Evolutionary conservation across 2,888 invertebrate genomes (phyloP), one percentile per base, ranked within the genome.

Genomic region (Sabatieria punctata): DNA sequence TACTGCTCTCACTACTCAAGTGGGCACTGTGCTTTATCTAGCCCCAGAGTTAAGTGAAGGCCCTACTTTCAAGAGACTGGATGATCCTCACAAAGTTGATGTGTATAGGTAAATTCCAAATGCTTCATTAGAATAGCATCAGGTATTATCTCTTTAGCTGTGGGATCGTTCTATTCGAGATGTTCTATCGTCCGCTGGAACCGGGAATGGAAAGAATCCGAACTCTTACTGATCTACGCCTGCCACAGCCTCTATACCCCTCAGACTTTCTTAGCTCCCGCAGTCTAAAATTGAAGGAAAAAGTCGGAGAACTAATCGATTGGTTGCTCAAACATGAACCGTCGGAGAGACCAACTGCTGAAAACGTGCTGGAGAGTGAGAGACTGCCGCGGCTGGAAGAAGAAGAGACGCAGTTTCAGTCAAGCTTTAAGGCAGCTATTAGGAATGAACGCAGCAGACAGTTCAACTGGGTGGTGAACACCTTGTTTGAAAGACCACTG

Each of bases 1-100:
- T 59, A 8, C 46, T 59, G 4, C 57, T 54, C 50, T 58, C 26
- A 59, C 59, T 2, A 53, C 47, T 0, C 77, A 83, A 71, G 82
- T 95, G 22, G 97, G 97, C 24, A 97, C 95, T 25, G 82, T 85
- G 0, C 72, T 91, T 0, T 97, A 97, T 68, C 83, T 85, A 41
- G 91, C 93, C 0, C 95, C 95, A 0, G 97, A 97, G 65, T 71
- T 95, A 13, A 51, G 52, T 19, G 76, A 76, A 21, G 37, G 21
- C 15, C 39, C 11, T 35, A 19, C 21, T 18, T 11, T 27, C 15
- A 36, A 45, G 23, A 38, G 30, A 49, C 24, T 61, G 55, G 40
- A 51, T 50, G 45, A 52, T 53, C 48, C 46, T 21, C 61, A 89
- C 72, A 73, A 73, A 64, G 71, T 75, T 27, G 84, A 85, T 62